Percentiles rank a stretch among this genome's conserved stretches.
These are phyloP conservation scores for Thrips palmi DNA, from an alignment of 1,140 invertebrate species.

Conservation along the genomic window DNA sequence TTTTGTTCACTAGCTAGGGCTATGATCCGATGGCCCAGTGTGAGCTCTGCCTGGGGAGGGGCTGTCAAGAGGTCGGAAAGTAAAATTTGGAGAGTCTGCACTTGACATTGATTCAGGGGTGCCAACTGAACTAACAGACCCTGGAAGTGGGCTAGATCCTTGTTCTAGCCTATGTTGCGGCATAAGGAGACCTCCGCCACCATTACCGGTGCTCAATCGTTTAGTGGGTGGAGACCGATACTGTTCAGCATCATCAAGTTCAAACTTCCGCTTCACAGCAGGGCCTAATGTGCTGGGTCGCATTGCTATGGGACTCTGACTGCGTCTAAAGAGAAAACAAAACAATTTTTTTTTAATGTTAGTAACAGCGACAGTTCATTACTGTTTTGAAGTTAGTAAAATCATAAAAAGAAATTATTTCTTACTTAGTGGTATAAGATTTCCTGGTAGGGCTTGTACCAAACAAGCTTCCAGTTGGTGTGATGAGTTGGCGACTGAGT, in stretches of 20 bases:
- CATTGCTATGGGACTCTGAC: conserved; percentile 66
- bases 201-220: conserved; percentile 26
- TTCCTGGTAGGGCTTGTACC: conserved; percentile 53
- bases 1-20: too few species aligned
- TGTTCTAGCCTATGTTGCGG: conserved; percentile 23
- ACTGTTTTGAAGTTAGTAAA: conserved; percentile 1
- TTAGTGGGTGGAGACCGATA: conserved; percentile 33
- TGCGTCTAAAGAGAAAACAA: conserved; percentile 31
- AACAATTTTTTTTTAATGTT: conserved; percentile 5
- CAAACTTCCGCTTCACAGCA: conserved; percentile 59
- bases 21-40: too few species aligned
- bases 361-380: conserved; percentile 2
- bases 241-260: conserved; percentile 39
- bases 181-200: conserved; percentile 24
- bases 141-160: conserved; percentile 33
- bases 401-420: conserved; percentile 1
- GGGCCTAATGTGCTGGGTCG: conserved; percentile 49
- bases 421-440: conserved; percentile 46
- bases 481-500: conserved; percentile 13
- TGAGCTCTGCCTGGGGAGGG: too few species aligned
- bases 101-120: conserved; percentile 39
- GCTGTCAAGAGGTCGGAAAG: too few species aligned
- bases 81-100: conserved; percentile 36
- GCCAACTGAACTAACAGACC: conserved; percentile 33
- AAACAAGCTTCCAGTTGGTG: conserved; percentile 12